Conservation (phyloP, 2,888 invertebrate species). For the Trachelus troglodyta region DNA sequence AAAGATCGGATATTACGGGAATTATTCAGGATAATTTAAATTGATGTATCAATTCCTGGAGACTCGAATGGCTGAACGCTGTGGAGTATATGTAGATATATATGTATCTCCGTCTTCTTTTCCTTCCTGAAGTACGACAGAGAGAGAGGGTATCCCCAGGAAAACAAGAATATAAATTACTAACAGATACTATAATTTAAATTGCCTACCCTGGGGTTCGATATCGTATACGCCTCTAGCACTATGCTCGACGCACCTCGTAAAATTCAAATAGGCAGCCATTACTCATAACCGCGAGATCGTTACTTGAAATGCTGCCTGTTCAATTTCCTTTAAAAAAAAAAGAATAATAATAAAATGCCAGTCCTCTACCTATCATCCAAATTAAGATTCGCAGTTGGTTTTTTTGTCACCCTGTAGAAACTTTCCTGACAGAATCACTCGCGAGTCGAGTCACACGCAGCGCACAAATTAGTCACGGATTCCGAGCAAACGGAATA, state of each 20-base stretch:
- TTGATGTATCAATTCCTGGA: slow-evolving; percentile 54
- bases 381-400: no score
- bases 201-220: slow-evolving; percentile 49
- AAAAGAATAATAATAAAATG: no score
- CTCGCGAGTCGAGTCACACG: slow-evolving; percentile 38
- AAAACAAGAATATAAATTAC: slow-evolving; percentile 64
- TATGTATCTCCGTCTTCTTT: slow-evolving; percentile 16
- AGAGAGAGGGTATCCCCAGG: slow-evolving; percentile 29
- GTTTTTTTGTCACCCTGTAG: no score
- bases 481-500: slow-evolving; percentile 46
- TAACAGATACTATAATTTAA: slow-evolving; percentile 63
- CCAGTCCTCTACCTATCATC: no score
- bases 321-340: no score
- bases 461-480: slow-evolving; percentile 39
- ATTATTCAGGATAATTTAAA: slow-evolving; percentile 65
- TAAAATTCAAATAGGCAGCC: slow-evolving; percentile 60
- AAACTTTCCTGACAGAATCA: background rate
- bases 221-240: slow-evolving; percentile 37
- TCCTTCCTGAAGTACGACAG: slow-evolving; percentile 11
- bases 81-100: background rate
- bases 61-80: no score
- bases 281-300: slow-evolving; percentile 28
- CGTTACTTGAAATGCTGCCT: slow-evolving; percentile 6
- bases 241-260: slow-evolving; percentile 40
- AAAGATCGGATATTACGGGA: slow-evolving; percentile 62